Evolutionary conservation across 2,888 invertebrate species (phyloP), one percentile per base, ranked within the genome.

Genomic region (Andrena flavipes): DNA sequence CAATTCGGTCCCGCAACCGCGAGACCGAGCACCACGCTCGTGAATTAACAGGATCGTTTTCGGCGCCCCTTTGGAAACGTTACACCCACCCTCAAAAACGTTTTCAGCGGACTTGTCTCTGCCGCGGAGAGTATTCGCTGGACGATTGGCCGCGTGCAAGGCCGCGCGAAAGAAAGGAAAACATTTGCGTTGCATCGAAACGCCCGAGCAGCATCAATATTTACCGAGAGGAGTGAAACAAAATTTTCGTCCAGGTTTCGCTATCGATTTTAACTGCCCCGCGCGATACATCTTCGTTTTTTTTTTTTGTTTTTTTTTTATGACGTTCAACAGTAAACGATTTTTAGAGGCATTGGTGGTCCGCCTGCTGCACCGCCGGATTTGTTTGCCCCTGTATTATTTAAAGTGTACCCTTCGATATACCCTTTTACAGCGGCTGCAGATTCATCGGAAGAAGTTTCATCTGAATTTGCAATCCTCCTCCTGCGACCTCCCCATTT

Each of bases 191-290:
- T 65, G 26, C 65, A 16, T 51, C 10, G 59, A 49, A 64, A 56
- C 42, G 54, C 48, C 23, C 35, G n/a, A 29, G 23, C 30, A 23
- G 35, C 26, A 4, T 73, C 77, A 73, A 77, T 65, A 60, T 77
- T 65, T 62, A 67, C 73, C 35, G 42, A 30, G 51, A 29, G 30
- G 0, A 26, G 8, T n/a, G 49, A 76, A 79, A 80, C 26, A 54
- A 70, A 74, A 51, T 69, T 74, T 75, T 56, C 75, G 56, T 35
- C 56, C 26, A 33, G 33, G 5, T 42, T 42, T 42, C 42, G 2
- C 56, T 75, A 69, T 75, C 75, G 75, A 75, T 73, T 78, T 48
- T 78, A 33, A 1, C 16, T 35, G n/a, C 29, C 23, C 7, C 68
- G 35, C 63, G 7, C n/a, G 8, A 35, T 54, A 54, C 62, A 10